Evolutionary conservation across 2,888 invertebrate species (phyloP), one percentile per base, ranked within the genome.

Genomic region (Agonopterix subpropinquella): DNA sequence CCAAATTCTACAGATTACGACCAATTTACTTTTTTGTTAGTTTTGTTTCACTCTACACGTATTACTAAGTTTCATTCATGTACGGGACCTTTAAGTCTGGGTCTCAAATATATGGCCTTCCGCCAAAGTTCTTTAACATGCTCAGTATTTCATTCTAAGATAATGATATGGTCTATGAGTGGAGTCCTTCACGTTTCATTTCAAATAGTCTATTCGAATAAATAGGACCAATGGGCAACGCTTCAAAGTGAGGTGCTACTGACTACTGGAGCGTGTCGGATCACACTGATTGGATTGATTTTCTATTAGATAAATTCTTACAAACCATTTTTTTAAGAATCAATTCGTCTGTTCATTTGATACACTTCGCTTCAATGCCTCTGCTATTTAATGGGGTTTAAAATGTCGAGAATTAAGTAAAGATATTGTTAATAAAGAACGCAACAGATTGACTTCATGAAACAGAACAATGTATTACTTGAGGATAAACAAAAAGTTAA

Each of bases 401-500:
- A 28, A 28, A 28, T 28, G 28, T 5, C 11, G 13, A 10, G 8
- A 41, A 11, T 11, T 41, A 11, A 11, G 41, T 41, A 28, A 28
- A 28, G 28, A 28, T 28, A 43, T 41, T 39, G 41, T 18, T 46
- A n/a, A 15, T 36, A 42, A 45, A 47, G 8, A 44, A 35, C 11
- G 15, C 28, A 47, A 41, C 44, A 47, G 41, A 45, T 41, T 36
- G 50, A 48, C 41, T 51, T 50, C 52, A 57, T 53, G 56, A 61
- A 58, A 63, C 53, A 56, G 56, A 62, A 67, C 65, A 72, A 69
- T 70, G 57, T 55, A 77, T 73, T 73, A 65, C 65, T 72, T 67
- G 58, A 68, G 65, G 70, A 76, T 78, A 75, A 80, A 75, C 78
- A 84, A 87, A 76, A 86, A 85, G 77, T 82, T 85, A 88, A 86